Evolutionary conservation across 2,888 invertebrate genomes (phyloP).

Genomic region (Mongoloraphidia duomilia): DNA sequence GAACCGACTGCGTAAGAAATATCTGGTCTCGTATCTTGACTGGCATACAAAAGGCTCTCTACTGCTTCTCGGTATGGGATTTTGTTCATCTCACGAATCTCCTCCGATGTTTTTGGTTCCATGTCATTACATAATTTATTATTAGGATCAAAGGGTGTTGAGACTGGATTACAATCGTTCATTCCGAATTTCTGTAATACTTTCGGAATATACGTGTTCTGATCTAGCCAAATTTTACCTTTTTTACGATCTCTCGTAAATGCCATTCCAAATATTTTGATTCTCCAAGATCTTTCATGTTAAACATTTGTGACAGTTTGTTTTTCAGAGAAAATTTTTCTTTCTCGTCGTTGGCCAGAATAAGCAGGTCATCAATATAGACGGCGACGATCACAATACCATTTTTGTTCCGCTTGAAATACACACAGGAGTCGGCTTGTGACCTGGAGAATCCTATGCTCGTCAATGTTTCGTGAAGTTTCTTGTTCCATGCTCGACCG

Average conservation of each 20-base stretch:
- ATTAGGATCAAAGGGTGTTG: constrained; percentile 10
- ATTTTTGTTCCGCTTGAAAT: too few species aligned
- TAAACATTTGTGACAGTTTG: neutral
- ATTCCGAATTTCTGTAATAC: constrained; percentile 8
- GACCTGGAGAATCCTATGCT: too few species aligned
- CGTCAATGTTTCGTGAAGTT: neutral
- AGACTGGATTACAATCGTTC: constrained; percentile 9
- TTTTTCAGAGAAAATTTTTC: too few species aligned
- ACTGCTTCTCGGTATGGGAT: constrained; percentile 1
- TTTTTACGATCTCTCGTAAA: constrained; percentile 3
- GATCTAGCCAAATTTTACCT: constrained; percentile 5
- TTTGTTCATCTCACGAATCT: neutral
- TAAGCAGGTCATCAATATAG: too few species aligned
- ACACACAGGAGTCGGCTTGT: too few species aligned
- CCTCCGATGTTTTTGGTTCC: neutral
- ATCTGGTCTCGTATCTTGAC: constrained; percentile 2
- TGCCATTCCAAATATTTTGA: constrained; percentile 5
- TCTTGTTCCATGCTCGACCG: constrained; percentile 3
- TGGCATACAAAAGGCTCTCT: neutral
- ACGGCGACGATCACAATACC: too few species aligned
- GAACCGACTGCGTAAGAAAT: neutral
- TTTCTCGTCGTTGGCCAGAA: too few species aligned
- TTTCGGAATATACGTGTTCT: constrained; percentile 6
- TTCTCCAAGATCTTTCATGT: constrained; percentile 6
- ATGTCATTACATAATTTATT: neutral